Percentiles rank a stretch among this genome's conserved stretches.
Evolutionary conservation across 2,888 invertebrate species (phyloP).

Genomic region (Empis livida): DNA sequence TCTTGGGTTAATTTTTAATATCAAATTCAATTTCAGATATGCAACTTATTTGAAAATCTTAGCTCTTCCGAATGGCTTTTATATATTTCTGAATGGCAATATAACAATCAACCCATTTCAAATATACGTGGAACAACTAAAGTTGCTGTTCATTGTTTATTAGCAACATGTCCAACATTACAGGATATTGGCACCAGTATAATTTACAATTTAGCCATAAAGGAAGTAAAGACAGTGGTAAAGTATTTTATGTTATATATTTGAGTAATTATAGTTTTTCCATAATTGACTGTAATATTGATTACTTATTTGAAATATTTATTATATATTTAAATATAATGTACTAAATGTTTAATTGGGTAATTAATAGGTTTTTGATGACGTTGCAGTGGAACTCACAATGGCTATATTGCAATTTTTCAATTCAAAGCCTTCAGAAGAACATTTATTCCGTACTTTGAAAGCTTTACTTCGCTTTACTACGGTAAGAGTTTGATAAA

Average conservation of each 20-base stretch:
- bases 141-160: slow-evolving; percentile 73
- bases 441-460: slow-evolving; percentile 64
- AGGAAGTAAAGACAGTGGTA: slow-evolving; percentile 97
- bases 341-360: too few relatives aligned
- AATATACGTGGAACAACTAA: slow-evolving; percentile 86
- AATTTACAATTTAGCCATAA: slow-evolving; percentile 81
- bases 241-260: slow-evolving; percentile 44
- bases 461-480: slow-evolving; percentile 55
- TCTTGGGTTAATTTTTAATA: neutral
- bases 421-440: slow-evolving; percentile 65
- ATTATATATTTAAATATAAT: too few relatives aligned
- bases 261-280: too few relatives aligned
- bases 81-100: slow-evolving; percentile 87
- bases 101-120: slow-evolving; percentile 60
- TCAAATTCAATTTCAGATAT: slow-evolving; percentile 44
- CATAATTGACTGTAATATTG: too few relatives aligned
- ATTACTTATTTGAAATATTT: too few relatives aligned
- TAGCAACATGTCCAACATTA: slow-evolving; percentile 55
- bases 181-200: slow-evolving; percentile 76
- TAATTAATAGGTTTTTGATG: slow-evolving; percentile 70
- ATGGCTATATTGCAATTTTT: slow-evolving; percentile 86
- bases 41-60: slow-evolving; percentile 79
- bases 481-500: slow-evolving; percentile 20
- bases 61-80: slow-evolving; percentile 86
- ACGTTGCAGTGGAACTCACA: slow-evolving; percentile 79